Conservation (phyloP, 2,113 vertebrate genomes). For the Tringa solitaria region DNA sequence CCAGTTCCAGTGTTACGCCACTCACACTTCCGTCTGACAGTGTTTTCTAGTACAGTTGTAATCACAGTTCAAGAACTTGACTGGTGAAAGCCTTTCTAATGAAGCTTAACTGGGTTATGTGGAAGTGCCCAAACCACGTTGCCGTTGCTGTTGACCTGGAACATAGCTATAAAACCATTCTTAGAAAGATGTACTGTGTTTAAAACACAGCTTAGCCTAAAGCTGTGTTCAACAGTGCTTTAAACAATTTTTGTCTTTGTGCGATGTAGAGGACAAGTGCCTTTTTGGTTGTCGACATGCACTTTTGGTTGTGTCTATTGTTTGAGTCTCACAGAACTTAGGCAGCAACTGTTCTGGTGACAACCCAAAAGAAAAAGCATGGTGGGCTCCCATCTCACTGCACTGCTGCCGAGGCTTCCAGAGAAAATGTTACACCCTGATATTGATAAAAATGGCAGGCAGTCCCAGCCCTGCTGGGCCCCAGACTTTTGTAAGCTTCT, state of each 20-base stretch:
- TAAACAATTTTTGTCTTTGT: background rate
- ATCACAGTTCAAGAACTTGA: background rate
- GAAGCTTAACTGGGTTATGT: background rate
- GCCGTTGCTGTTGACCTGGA: background rate
- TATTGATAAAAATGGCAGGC: background rate
- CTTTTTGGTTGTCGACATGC: background rate
- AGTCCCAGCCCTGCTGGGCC: background rate
- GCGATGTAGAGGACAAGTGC: background rate
- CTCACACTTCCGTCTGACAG: background rate
- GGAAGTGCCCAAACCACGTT: background rate
- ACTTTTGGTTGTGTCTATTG: background rate
- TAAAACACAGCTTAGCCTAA: background rate
- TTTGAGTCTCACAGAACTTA: background rate
- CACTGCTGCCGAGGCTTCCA: background rate
- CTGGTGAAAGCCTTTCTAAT: background rate
- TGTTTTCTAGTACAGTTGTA: background rate
- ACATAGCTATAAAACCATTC: background rate
- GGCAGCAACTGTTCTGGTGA: background rate
- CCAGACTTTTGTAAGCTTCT: background rate
- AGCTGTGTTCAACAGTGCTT: background rate
- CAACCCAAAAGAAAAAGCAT: background rate
- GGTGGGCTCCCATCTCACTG: background rate
- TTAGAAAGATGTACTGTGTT: background rate
- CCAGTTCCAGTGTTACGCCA: background rate
- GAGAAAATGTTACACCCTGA: background rate